These are phyloP conservation scores for Eristalis arbustorum DNA, from an alignment of 2,888 invertebrate species.

Conservation along the genomic window DNA sequence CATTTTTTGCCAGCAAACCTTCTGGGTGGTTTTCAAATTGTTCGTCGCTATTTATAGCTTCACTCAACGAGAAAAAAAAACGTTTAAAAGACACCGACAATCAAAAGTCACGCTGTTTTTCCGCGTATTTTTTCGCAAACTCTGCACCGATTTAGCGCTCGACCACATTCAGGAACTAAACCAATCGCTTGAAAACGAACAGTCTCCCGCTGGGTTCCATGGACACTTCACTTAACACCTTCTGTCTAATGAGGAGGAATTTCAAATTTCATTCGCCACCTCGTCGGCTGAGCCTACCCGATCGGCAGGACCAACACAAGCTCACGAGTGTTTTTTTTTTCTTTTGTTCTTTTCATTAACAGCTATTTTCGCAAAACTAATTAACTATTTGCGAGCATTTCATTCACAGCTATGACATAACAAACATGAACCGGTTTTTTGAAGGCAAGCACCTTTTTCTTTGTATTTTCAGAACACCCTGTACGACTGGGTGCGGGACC, in stretches of 20 bases:
- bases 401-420: not conserved
- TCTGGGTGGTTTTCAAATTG: no score
- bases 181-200: not conserved
- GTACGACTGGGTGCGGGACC: slow-evolving; percentile 92
- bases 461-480: slow-evolving; percentile 88
- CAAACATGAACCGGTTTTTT: not conserved
- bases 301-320: not conserved
- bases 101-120: not conserved
- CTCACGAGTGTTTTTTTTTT: not conserved
- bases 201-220: not conserved
- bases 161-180: not conserved
- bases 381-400: not conserved
- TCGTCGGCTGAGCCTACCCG: not conserved
- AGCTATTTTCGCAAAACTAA: not conserved
- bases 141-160: not conserved
- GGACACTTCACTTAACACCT: slow-evolving; percentile 39
- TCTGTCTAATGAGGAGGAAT: slow-evolving; percentile 1
- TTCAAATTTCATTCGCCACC: not conserved
- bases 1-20: not conserved
- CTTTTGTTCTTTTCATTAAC: slow-evolving; percentile 6
- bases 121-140: not conserved
- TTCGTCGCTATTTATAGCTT: no score
- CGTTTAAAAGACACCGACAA: not conserved
- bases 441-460: not conserved
- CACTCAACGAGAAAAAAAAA: no score